Conservation (phyloP, 2,888 invertebrate genomes). For the Molanna angustata region DNA sequence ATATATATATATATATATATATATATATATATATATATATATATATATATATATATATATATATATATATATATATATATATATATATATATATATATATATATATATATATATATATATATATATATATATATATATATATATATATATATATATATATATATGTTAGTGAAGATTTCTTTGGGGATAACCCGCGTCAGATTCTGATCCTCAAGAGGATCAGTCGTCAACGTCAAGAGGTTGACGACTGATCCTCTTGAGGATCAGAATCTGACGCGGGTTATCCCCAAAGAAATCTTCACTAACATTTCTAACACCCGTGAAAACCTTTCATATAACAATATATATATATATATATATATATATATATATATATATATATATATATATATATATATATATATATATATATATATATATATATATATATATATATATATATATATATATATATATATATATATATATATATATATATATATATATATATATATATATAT, state of each 20-base stretch:
- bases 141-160: not conserved
- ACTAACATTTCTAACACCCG: no score
- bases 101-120: not conserved
- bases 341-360: not conserved
- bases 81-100: not conserved
- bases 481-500: not conserved
- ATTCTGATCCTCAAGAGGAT: no score
- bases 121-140: not conserved
- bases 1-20: not conserved
- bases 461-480: not conserved
- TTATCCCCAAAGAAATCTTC: no score
- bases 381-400: no score
- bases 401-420: no score
- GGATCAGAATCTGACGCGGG: no score
- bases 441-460: not conserved
- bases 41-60: not conserved
- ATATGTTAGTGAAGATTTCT: not conserved
- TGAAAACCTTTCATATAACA: no score
- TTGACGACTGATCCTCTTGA: no score
- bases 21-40: not conserved
- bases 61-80: not conserved
- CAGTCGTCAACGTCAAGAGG: no score
- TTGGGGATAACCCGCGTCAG: no score
- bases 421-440: not conserved
- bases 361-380: not conserved